Evolutionary conservation across 1,140 invertebrate species (phyloP), one percentile per base, ranked within the genome.

Genomic region (Pteromalus puparum): DNA sequence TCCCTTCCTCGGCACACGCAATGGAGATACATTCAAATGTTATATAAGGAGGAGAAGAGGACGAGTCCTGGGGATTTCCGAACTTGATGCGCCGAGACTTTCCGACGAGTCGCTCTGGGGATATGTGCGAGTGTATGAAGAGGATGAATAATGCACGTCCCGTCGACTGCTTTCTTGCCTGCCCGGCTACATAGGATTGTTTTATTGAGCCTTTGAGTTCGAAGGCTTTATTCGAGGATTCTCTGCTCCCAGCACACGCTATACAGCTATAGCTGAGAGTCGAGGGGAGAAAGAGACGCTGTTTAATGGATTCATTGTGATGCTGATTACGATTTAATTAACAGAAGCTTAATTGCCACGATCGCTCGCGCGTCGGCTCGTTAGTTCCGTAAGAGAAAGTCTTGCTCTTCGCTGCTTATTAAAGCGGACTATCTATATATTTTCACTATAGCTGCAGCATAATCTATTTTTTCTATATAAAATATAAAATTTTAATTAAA

Each of bases 41-140:
- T 30, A n/a, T 30, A n/a, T 21, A n/a, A 28, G 26, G 13, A 28
- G 34, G 21, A 67, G 79, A 28, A 85, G 86, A 86, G 78, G 79
- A 86, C 30, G 30, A 21, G 61, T 67, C 65, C 34, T 26, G 81
- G 77, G 53, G 26, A 26, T 67, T 26, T 42, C 13, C 26, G 26
- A 67, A 73, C 48, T 74, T 42, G 42, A 75, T 70, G 70, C 77
- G 83, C 53, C 76, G 30, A 80, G 80, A 87, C 78, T 87, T 85
- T 78, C 15, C n/a, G n/a, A n/a, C n/a, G n/a, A 34, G 30, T 34
- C 30, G 30, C 30, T 34, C 30, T 34, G 30, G 67, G 26, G 67
- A 48, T 48, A 38, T 24, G 26, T 26, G 65, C 10, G 9, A 5
- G 24, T 68, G 24, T 68, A 26, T 12, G 24, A 5, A 7, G 26